Evolutionary conservation across 2,113 vertebrate species (phyloP), one percentile per base, ranked within the genome.

Genomic region (Cyprinodon tularosa): DNA sequence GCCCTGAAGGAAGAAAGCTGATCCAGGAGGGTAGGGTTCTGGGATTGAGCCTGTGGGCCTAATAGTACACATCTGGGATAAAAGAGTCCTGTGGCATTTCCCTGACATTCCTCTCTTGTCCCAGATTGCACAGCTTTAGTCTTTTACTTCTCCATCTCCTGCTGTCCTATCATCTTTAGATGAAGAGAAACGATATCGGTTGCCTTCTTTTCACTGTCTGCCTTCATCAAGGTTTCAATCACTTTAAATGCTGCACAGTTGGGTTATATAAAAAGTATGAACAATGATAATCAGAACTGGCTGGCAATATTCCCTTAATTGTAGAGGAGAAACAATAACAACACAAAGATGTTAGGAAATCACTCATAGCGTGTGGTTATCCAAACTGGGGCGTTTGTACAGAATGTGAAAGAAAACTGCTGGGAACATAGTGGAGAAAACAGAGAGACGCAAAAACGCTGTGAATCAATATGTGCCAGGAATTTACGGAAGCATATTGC

Each of bases 21-120:
- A 86, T 86, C 86, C 78, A 76, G 65, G 62, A 12, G 63, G 53
- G 76, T 82, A 72, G 80, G 77, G 66, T 38, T 62, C 69, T 3
- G 66, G 29, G 42, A 65, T 72, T 50, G 14, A 70, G 72, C 82
- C 85, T 36, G 53, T 72, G 78, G 68, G 62, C 71, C 70, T 89
- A 92, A 91, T 89, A 68, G 67, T 82, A 72, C 77, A 83, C 91
- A 91, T 88, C 63, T 93, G 91, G 84, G 84, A 91, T 82, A 66
- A 86, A 88, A 89, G 85, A 62, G 22, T 14, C 63, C 62, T 72
- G 76, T 87, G 85, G 82, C 68, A 84, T 88, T 65, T 82, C 70
- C 36, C 72, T 71, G 79, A 88, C 79, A 88, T 90, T 91, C 84
- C 86, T 86, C 66, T 42, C 64, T 69, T 86, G 67, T 78, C 77